These are phyloP conservation scores for Scaptomyza parva DNA, from an alignment of 2,888 invertebrate genomes.

Conservation along the genomic window DNA sequence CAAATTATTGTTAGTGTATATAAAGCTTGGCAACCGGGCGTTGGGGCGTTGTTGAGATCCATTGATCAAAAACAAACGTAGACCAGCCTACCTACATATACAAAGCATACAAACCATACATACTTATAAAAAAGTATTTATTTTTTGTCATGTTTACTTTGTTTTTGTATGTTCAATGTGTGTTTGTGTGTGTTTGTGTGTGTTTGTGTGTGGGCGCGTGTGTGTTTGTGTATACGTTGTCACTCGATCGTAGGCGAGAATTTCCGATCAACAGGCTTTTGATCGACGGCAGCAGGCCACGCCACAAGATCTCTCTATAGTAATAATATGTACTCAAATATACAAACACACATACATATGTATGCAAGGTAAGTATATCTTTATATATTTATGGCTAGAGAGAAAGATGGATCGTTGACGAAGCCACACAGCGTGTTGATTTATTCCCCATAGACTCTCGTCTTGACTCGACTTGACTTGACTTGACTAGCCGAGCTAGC, in stretches of 20 bases:
- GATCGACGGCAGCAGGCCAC: constrained; percentile 76
- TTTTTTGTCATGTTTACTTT: constrained; percentile 46
- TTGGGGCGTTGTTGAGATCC: constrained; percentile 55
- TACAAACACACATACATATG: neutral
- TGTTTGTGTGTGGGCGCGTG: constrained; percentile 45
- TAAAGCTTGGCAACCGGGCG: constrained; percentile 27
- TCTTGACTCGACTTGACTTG: constrained; percentile 32
- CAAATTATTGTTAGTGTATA: constrained; percentile 21
- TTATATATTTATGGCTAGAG: constrained; percentile 23
- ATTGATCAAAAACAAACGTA: constrained; percentile 56
- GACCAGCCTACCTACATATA: constrained; percentile 28
- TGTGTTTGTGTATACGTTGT: constrained; percentile 63
- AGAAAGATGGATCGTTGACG: constrained; percentile 73
- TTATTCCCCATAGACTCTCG: constrained; percentile 81
- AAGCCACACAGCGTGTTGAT: constrained; percentile 83
- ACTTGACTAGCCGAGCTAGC: constrained; percentile 9
- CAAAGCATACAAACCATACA: constrained; percentile 12
- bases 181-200: constrained; percentile 44
- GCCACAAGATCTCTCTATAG: constrained; percentile 38
- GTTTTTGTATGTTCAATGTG: constrained; percentile 26
- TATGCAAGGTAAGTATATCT: neutral
- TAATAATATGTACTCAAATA: neutral
- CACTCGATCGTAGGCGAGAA: constrained; percentile 81
- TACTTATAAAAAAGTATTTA: constrained; percentile 14
- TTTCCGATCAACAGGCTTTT: constrained; percentile 76